Conservation (phyloP, 2,888 invertebrate species). For the Gymnocheta viridis region DNA sequence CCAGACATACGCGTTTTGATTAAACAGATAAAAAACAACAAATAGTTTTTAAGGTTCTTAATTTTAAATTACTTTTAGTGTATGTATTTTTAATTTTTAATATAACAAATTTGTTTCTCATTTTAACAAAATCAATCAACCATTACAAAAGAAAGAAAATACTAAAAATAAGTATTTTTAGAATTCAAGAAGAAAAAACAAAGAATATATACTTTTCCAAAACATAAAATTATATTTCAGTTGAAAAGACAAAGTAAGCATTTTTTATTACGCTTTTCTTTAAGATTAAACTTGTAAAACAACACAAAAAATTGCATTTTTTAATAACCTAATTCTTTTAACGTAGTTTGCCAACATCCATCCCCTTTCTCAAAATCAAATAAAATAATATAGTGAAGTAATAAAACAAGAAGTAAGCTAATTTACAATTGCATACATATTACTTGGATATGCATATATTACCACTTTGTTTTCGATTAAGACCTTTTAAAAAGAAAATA, state of each 20-base stretch:
- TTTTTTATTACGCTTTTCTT: not conserved
- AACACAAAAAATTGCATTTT: not conserved
- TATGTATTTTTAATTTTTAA: constrained; percentile 52
- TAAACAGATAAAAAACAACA: constrained; percentile 71
- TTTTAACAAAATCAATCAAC: constrained; percentile 45
- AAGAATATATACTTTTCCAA: not conserved
- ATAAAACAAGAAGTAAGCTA: too few species aligned
- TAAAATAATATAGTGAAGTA: too few species aligned
- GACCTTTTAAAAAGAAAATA: not conserved
- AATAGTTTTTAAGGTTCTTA: constrained; percentile 71
- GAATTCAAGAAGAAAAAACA: constrained; percentile 6
- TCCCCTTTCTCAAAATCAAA: not conserved
- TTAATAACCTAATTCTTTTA: not conserved
- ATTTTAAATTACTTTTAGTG: constrained; percentile 69
- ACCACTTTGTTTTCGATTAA: not conserved
- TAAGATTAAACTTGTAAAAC: not conserved
- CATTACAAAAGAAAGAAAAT: not conserved
- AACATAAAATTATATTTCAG: constrained; percentile 38
- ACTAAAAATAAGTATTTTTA: constrained; percentile 30
- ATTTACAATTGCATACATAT: too few species aligned
- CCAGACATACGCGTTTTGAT: constrained; percentile 79
- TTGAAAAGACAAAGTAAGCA: constrained; percentile 23
- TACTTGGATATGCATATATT: not conserved
- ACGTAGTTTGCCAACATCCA: not conserved
- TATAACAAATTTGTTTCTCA: constrained; percentile 53